Conservation (phyloP, 2,113 vertebrate species). For the Trematomus loennbergii region DNA sequence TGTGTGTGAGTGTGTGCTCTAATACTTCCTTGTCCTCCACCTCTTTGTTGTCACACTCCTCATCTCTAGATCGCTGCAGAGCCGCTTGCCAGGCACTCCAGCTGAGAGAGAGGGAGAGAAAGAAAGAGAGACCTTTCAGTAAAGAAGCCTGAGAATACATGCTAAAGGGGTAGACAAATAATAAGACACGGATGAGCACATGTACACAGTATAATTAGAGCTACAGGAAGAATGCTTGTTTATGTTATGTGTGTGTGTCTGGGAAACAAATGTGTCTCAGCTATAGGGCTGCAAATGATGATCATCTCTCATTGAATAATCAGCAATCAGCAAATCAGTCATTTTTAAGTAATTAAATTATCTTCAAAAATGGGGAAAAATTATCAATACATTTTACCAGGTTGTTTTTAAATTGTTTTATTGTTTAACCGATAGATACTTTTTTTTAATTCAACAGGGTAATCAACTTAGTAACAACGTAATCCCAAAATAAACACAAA, state of each 20-base stretch:
- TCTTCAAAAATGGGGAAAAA: neutral
- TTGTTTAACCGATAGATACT: neutral
- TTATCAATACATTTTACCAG: neutral
- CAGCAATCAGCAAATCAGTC: neutral
- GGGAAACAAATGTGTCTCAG: neutral
- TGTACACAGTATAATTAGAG: conserved; percentile 29
- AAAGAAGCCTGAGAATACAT: conserved; percentile 26
- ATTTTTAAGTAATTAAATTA: neutral
- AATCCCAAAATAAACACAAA: neutral
- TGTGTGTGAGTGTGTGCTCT: conserved; percentile 38
- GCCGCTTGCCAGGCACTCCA: conserved; percentile 67
- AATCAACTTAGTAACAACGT: neutral
- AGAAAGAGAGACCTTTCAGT: conserved; percentile 53
- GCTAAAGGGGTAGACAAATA: conserved; percentile 18
- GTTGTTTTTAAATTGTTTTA: neutral
- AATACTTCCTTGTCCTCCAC: conserved; percentile 74
- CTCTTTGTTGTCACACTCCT: conserved; percentile 78
- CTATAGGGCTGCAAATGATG: neutral
- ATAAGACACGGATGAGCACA: conserved; percentile 31
- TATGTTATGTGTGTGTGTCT: neutral
- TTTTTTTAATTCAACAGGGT: neutral
- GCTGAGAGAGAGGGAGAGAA: conserved; percentile 59
- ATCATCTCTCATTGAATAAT: neutral
- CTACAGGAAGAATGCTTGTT: conserved; percentile 5
- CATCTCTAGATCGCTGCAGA: conserved; percentile 59